Evolutionary conservation across 1,140 invertebrate genomes (phyloP).

Genomic region (Drosophila bocqueti): DNA sequence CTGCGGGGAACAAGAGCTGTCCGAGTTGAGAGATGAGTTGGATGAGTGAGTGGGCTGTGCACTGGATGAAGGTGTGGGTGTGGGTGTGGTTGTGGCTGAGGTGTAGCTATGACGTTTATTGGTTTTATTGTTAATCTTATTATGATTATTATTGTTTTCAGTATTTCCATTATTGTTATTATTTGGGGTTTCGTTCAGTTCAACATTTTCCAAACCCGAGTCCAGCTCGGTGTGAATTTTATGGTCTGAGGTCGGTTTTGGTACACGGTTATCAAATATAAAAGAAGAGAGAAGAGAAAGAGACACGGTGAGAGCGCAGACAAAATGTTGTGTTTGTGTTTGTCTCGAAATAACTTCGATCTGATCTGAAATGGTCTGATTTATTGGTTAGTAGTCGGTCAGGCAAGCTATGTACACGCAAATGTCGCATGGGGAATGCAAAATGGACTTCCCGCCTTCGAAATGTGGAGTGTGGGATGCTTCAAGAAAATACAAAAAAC

Average conservation of each 20-base stretch:
- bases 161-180: constrained; percentile 67
- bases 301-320: constrained; percentile 78
- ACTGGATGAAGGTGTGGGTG: constrained; percentile 24
- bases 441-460: constrained; percentile 11
- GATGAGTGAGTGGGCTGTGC: constrained; percentile 65
- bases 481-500: constrained; percentile 18
- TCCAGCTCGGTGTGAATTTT: constrained; percentile 82
- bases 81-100: constrained; percentile 31
- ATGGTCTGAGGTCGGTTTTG: constrained; percentile 80
- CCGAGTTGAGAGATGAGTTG: constrained; percentile 74
- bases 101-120: constrained; percentile 72
- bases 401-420: constrained; percentile 66
- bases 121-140: constrained; percentile 72
- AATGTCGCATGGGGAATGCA: constrained; percentile 31
- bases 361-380: constrained; percentile 15
- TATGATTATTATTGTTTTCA: constrained; percentile 59
- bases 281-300: constrained; percentile 79
- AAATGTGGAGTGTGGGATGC: constrained; percentile 11
- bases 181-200: constrained; percentile 80
- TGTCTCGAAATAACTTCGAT: constrained; percentile 23
- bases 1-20: constrained; percentile 61
- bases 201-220: constrained; percentile 82
- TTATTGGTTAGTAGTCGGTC: constrained; percentile 56
- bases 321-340: constrained; percentile 57
- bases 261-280: constrained; percentile 80